Percentiles rank a stretch among this genome's conserved stretches.
Evolutionary conservation across 2,113 vertebrate species (phyloP).

Genomic region (Pomatostomus ruficeps): DNA sequence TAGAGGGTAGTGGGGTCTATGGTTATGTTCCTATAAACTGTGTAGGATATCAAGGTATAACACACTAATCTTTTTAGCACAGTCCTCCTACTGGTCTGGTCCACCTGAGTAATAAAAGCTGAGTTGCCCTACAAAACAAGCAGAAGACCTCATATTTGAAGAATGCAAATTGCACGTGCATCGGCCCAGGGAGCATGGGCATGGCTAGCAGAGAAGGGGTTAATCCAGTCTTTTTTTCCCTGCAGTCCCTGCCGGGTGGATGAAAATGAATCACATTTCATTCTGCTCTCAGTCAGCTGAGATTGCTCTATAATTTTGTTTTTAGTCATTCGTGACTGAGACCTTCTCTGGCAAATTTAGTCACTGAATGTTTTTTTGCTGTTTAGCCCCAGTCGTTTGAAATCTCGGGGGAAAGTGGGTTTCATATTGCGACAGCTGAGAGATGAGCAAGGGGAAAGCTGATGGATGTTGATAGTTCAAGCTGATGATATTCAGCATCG

Average conservation of each 20-base stretch:
- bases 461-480: conserved; percentile 61
- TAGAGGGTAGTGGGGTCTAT: background rate
- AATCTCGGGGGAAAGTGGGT: conserved; percentile 46
- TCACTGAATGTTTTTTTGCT: conserved; percentile 60
- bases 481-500: conserved; percentile 40
- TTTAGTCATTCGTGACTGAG: conserved; percentile 74
- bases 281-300: conserved; percentile 67
- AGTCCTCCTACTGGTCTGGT: background rate
- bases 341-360: conserved; percentile 71
- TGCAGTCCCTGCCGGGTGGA: conserved; percentile 49
- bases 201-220: background rate
- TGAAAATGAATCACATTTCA: conserved; percentile 74
- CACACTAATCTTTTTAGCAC: background rate
- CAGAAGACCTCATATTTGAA: background rate
- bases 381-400: conserved; percentile 55
- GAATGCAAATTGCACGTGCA: background rate
- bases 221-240: conserved; percentile 5
- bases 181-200: background rate
- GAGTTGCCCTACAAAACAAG: background rate
- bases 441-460: conserved; percentile 58
- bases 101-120: background rate
- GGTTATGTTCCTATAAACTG: background rate
- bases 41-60: background rate
- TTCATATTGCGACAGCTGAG: conserved; percentile 58
- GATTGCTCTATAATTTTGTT: conserved; percentile 75